Evolutionary conservation across 1,140 invertebrate genomes (phyloP).

Genomic region (Whitmania pigra): DNA sequence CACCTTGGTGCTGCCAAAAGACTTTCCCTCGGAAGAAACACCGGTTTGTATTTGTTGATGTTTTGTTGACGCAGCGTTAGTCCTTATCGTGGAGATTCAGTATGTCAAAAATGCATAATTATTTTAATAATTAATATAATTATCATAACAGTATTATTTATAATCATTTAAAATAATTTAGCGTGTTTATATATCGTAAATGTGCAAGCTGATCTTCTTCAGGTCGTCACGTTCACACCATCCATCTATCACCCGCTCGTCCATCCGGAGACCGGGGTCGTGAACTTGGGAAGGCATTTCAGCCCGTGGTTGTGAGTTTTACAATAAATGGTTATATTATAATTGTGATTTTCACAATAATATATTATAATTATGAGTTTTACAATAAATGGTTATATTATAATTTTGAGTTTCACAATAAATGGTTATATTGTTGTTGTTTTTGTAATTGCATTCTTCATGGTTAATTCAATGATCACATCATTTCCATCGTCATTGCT

Average conservation of each 20-base stretch:
- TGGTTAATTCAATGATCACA: no score
- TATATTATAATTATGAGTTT: no score
- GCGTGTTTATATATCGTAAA: not conserved
- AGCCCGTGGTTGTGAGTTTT: slow-evolving; percentile 57
- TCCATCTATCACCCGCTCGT: slow-evolving; percentile 76
- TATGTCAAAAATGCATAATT: not conserved
- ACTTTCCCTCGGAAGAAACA: not conserved
- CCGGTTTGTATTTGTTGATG: not conserved
- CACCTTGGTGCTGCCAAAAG: not conserved
- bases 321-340: no score
- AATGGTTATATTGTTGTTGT: no score
- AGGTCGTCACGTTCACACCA: slow-evolving; percentile 72
- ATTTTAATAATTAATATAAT: not conserved
- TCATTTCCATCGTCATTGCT: not conserved
- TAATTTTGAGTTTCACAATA: no score
- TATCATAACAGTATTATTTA: not conserved
- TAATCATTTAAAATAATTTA: no score
- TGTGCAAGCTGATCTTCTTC: slow-evolving; percentile 29
- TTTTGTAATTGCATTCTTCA: no score
- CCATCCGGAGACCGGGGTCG: slow-evolving; percentile 58
- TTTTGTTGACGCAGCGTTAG: not conserved
- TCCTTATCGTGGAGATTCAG: not conserved
- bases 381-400: no score
- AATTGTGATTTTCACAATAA: no score
- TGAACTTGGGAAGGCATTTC: slow-evolving; percentile 66